These are phyloP conservation scores for Haemorhous mexicanus DNA, from an alignment of 2,113 vertebrate species.

Conservation along the genomic window DNA sequence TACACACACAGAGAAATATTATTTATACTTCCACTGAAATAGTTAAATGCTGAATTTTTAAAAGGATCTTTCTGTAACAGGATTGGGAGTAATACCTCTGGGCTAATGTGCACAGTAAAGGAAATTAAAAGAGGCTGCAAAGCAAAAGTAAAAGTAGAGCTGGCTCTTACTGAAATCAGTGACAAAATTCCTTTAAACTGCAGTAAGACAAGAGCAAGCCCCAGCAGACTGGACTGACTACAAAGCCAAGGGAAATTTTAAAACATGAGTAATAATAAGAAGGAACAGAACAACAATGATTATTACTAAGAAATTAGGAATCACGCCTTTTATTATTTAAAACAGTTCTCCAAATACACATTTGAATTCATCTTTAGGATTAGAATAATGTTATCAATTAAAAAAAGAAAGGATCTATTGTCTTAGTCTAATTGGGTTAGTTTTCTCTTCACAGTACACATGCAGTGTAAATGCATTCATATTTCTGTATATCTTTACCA, in stretches of 20 bases:
- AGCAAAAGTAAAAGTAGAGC: constrained; percentile 38
- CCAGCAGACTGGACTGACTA: constrained; percentile 1
- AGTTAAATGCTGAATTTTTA: background rate
- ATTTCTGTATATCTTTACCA: constrained; percentile 26
- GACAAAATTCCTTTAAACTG: constrained; percentile 25
- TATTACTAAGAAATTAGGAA: background rate
- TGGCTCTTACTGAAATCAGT: background rate
- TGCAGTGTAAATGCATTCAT: background rate
- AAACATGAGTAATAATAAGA: background rate
- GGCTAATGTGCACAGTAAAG: background rate
- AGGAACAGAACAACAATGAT: background rate
- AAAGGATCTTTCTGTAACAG: background rate
- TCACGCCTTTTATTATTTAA: background rate
- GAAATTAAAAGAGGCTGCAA: constrained; percentile 36
- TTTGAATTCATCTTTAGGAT: background rate
- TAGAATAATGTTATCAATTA: background rate
- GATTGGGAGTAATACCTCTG: background rate
- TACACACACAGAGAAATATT: background rate
- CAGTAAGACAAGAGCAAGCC: background rate
- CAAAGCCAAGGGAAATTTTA: background rate
- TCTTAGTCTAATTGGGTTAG: background rate
- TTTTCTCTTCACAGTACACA: background rate
- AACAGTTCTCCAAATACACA: background rate
- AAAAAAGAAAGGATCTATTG: background rate
- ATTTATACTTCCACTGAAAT: background rate